Evolutionary conservation across 1,140 invertebrate species (phyloP), one percentile per base, ranked within the genome.

Genomic region (Gryllus bimaculatus): DNA sequence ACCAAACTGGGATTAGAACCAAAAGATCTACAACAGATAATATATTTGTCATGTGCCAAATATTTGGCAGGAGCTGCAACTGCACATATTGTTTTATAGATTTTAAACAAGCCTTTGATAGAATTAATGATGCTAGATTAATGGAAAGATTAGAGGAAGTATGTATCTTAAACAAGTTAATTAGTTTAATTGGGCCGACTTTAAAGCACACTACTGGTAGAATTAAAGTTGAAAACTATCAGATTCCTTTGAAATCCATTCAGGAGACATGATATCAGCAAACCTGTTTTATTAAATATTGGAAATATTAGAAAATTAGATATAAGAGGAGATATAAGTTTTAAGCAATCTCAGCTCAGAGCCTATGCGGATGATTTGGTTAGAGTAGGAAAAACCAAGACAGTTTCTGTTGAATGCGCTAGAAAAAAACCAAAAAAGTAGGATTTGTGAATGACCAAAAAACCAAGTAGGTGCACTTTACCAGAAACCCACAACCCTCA

Each of bases 91-190:
- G 0, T 81, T 81, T n/a, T 73, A 79, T 81, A 7, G 78, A 81
- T 78, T 82, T 78, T 77, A 79, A 80, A 74, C 78, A 78, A 73
- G 81, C 79, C 7, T 82, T 82, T 77, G 82, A 82, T 48, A 81
- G 73, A 47, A 76, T 81, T 26, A 76, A 73, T 15, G 66, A 78
- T 77, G n/a, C 12, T 1, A 49, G 74, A 48, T 5, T 81, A 47
- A 74, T 47, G 5, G 74, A 48, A n/a, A 48, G 20, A 15, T 48
- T 81, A n/a, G 48, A n/a, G 21, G 21, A 75, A 13, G 75, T 78
- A 2, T 39, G 47, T 18, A 78, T 81, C 21, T 80, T 80, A 8
- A 18, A 49, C 3, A 82, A 80, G 26, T 75, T 82, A 39, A 79
- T 78, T 7, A 39, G 8, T 4, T 39, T 81, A n/a, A 47, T 47